phyloP scores from a whole-genome alignment of 2,113 vertebrate genomes.

The Okapia johnstoni region DNA sequence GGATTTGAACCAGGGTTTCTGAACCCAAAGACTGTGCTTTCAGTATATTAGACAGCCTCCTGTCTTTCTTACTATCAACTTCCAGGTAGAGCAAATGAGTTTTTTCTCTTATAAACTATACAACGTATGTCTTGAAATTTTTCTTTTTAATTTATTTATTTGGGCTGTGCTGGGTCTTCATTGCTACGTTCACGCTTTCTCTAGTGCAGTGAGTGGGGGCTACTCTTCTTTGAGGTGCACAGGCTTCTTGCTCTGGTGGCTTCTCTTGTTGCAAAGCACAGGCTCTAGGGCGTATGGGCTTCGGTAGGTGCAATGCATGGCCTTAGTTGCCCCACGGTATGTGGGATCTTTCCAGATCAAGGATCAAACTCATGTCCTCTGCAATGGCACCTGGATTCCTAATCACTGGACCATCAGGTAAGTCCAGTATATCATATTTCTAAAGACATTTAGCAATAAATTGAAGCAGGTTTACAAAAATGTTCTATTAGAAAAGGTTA shows the following conservation, averaged over 20 bases:
- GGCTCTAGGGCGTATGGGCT: fast-evolving
- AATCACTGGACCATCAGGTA: background rate
- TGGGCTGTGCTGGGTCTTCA: background rate
- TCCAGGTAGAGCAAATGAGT: background rate
- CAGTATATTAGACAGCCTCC: background rate
- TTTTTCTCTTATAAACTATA: background rate
- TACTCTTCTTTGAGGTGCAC: background rate
- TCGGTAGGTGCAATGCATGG: fast-evolving
- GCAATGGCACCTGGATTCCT: background rate
- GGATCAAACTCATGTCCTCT: background rate
- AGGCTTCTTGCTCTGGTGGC: background rate
- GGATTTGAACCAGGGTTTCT: background rate
- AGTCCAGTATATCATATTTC: background rate
- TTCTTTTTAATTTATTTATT: background rate
- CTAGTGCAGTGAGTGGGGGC: background rate
- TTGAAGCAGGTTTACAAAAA: background rate
- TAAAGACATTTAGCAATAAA: background rate
- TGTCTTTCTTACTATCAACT: background rate
- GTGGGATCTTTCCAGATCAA: background rate
- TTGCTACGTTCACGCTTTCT: background rate
- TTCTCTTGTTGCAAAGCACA: background rate
- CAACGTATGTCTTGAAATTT: background rate
- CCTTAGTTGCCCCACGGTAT: background rate
- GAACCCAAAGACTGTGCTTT: background rate
- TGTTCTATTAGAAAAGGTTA: background rate